Base-by-base conservation (phyloP, 2,888 invertebrate genomes). In the Pollenia angustigena region DNA sequence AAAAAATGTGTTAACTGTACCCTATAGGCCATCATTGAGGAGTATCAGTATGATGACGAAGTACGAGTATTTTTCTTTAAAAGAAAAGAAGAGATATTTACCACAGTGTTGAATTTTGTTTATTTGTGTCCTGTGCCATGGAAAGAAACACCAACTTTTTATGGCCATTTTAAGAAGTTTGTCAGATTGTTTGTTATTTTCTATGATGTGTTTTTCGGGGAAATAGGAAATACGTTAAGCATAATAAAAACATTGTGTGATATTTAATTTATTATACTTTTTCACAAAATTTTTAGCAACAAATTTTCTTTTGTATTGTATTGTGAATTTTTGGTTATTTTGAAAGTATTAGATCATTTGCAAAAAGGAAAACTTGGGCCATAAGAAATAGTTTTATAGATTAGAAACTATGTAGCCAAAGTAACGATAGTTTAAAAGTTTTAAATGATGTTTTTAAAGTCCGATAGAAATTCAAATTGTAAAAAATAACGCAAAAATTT, bases 191-290 rank as follows among this genome's bases (percentile, higher is more conserved):
- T 50, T 50, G 50, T 16, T 32, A 42, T 60, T 54, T 66, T 72
- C 16, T 44, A 64, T 48, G 48, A 78, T 56, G n/a, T 16, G 14
- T 69, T 75, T 69, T 68, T 54, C n/a, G 23, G 40, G 40, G 40
- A 81, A 78, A 71, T 68, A 56, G 58, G 72, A 76, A 78, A 81
- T 62, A 56, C 76, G 75, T 81, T 81, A 46, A 66, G 75, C 56
- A 76, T 56, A 50, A 75, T 71, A 85, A 76, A 72, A 81, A 58
- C 71, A 72, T 81, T 72, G 66, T 72, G 66, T 76, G 54, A 46
- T 66, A 76, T 69, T 60, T 71, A 72, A 78, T 64, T 71, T 81
- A 72, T 84, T 74, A 10, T 56, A 44, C 7, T 62, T 69, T 48
- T 71, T 42, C 2, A 46, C 7, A 50, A 52, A 48, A 48, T 48